Base-by-base conservation (phyloP, 2,113 vertebrate genomes). In the Scolopax mira region DNA sequence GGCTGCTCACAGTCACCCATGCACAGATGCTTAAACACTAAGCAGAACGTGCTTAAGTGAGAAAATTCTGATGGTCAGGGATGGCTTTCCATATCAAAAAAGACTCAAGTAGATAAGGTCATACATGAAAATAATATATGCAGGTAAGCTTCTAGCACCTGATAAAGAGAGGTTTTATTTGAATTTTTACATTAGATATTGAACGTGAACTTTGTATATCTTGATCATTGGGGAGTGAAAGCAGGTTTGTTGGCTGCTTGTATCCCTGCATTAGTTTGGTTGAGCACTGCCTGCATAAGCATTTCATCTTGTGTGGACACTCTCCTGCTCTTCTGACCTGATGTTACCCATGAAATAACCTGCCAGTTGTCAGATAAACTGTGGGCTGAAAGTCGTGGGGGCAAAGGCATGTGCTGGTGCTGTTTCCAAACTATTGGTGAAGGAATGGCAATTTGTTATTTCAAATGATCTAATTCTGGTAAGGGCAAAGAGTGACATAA, bases 381-480 rank as follows among this genome's bases (percentile, higher is more conserved):
- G 0, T 35, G n/a, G 52, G 30, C 61, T 65, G 24, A 21, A 42
- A 71, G 64, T 22, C 1, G 1, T 0, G 1, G 17, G n/a, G 44
- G 41, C 1, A 5, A 62, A 90, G 46, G 42, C 73, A 67, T 0
- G 4, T n/a, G 23, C 78, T 89, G 71, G 64, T 74, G 79, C 24
- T 64, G 18, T 33, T 89, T 51, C 67, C 79, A 78, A 87, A 77
- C n/a, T 57, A 4, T 13, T 55, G 22, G 28, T 78, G 79, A 73
- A 88, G 74, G 54, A 89, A 80, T n/a, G 54, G 44, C 37, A 71
- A 64, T 66, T 89, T 67, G n/a, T 82, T 94, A 48, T 87, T 94
- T 94, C 28, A 66, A 65, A 41, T 58, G 0, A 73, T 70, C 42
- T 93, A 74, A 80, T 55, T 16, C 62, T 54, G 51, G 25, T 73